Conservation (phyloP, 2,113 vertebrate species). For the Ctenomys sociabilis region DNA sequence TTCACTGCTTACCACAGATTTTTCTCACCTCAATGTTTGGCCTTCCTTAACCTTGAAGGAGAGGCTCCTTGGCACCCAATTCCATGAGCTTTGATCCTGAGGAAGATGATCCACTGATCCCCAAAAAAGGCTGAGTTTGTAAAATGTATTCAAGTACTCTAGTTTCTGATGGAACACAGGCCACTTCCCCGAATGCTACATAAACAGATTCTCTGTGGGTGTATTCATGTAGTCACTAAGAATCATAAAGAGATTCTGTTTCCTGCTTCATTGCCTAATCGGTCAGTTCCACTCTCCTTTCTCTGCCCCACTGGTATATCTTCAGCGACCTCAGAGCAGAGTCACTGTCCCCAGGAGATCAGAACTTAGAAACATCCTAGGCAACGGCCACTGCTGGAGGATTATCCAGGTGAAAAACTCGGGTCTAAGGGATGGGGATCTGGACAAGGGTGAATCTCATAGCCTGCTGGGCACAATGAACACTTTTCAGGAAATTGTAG, state of each 20-base stretch:
- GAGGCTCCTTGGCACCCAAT: neutral
- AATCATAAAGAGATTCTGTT: neutral
- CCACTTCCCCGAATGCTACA: neutral
- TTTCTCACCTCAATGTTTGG: neutral
- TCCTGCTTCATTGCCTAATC: neutral
- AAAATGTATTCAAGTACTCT: neutral
- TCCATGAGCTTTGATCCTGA: neutral
- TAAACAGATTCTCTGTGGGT: neutral
- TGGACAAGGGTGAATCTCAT: rapidly evolving
- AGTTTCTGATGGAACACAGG: neutral
- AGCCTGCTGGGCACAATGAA: neutral
- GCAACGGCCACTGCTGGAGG: neutral
- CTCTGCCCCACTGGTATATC: neutral
- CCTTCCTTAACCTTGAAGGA: neutral
- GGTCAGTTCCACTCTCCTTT: neutral
- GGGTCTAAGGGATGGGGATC: neutral
- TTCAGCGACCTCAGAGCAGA: neutral
- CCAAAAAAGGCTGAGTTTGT: neutral
- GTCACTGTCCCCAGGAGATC: neutral
- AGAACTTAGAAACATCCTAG: neutral
- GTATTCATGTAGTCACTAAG: neutral
- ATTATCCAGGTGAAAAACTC: neutral
- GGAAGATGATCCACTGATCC: neutral
- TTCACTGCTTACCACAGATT: neutral
- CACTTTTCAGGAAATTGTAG: neutral